Conservation (phyloP, 2,888 invertebrate genomes). For the Tortricodes alternella region DNA sequence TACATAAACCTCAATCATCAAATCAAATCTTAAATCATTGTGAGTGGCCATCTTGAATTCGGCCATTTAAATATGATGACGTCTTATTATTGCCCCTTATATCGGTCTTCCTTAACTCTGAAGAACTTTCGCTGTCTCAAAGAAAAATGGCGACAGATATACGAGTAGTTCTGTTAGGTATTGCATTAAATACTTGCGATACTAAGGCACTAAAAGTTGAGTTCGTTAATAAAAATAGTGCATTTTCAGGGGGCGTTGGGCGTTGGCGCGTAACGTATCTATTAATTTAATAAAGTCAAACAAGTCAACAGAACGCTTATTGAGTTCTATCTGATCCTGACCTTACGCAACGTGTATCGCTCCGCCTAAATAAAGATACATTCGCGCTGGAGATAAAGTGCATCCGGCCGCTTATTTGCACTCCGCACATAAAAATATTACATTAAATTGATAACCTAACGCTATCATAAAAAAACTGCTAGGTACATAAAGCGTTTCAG, state of each 20-base stretch:
- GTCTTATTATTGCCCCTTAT: too few species aligned
- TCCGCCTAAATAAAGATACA: conserved; percentile 22
- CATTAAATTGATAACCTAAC: conserved; percentile 16
- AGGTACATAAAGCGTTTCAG: conserved; percentile 10
- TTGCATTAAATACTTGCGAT: too few species aligned
- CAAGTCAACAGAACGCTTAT: not conserved
- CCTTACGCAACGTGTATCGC: conserved; percentile 20
- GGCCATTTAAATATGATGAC: too few species aligned
- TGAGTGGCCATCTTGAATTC: too few species aligned
- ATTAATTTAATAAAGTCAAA: not conserved
- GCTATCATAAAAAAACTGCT: conserved; percentile 19
- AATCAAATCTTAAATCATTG: too few species aligned
- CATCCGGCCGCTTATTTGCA: conserved; percentile 30
- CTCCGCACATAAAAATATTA: conserved; percentile 17
- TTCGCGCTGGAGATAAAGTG: conserved; percentile 18
- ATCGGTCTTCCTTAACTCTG: too few species aligned
- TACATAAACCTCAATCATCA: too few species aligned
- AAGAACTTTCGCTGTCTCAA: too few species aligned
- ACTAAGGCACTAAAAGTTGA: too few species aligned
- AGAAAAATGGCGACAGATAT: too few species aligned
- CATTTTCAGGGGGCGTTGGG: not conserved
- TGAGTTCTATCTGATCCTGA: conserved; percentile 15
- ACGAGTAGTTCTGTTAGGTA: too few species aligned
- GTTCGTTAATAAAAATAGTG: too few species aligned
- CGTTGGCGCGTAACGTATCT: not conserved